Base-by-base conservation (phyloP, 2,113 vertebrate genomes). In the Panurus biarmicus region DNA sequence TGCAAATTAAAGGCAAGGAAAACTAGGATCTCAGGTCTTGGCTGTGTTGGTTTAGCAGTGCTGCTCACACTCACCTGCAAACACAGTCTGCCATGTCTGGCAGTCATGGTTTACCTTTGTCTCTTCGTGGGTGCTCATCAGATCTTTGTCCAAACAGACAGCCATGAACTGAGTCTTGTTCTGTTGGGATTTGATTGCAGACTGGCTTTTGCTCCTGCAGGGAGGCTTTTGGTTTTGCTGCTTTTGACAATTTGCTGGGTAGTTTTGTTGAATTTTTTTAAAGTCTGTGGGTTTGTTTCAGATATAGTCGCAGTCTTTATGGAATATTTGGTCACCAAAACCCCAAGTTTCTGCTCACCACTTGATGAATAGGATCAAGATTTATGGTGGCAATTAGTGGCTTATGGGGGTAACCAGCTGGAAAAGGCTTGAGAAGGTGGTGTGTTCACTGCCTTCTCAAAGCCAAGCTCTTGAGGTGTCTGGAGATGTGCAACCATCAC, bases 331-430 rank as follows among this genome's bases (percentile, higher is more conserved):
- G 73, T 89, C 85, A 93, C 64, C 65, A 90, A 90, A 85, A 84
- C 14, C 38, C 40, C 48, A 60, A 51, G 64, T 70, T 87, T 87
- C 60, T 92, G 53, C 65, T 90, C 40, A n/a, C 72, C 79, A 60
- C 83, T 81, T 69, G 69, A 83, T 84, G 69, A 95, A 93, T 45
- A 75, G 66, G 76, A 70, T 56, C 36, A 75, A 62, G 79, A 92
- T 89, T 95, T 90, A 86, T 74, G 76, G 51, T 31, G 23, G 79
- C 81, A 81, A 74, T 96, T 88, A 89, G 84, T 91, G 93, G 84
- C 62, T 86, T 90, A 89, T 92, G 89, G 0, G 36, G 69, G 80
- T 90, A 88, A 80, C 76, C 69, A 69, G 31, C 56, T 60, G 50
- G 42, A 72, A 94, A 70, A 80, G 56, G 26, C 79, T 92, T 86